Percentiles rank a stretch among this genome's conserved stretches.
Evolutionary conservation across 2,888 invertebrate species (phyloP).

Genomic region (Nymphalis c-album): DNA sequence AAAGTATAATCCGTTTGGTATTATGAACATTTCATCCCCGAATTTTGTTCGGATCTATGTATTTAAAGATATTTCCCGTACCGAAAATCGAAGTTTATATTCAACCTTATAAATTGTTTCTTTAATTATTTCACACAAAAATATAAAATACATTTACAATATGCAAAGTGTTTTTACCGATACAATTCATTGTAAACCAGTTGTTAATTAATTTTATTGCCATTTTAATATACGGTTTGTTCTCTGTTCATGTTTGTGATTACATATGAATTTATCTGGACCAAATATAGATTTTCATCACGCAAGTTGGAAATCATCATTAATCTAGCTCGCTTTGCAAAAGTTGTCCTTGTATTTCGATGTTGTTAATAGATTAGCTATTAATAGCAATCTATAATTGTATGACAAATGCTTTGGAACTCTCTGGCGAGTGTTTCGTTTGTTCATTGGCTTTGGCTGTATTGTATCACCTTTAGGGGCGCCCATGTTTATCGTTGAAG

Average conservation of each 20-base stretch:
- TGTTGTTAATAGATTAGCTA: neutral
- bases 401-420: neutral
- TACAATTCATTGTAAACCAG: neutral
- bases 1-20: too few relatives aligned
- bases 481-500: too few relatives aligned
- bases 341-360: neutral
- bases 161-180: neutral
- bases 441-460: too few relatives aligned
- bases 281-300: constrained; percentile 9
- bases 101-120: too few relatives aligned
- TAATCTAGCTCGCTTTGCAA: neutral
- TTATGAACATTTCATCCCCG: too few relatives aligned
- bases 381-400: neutral
- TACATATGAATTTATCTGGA: constrained; percentile 1
- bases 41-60: too few relatives aligned
- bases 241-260: neutral
- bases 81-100: too few relatives aligned
- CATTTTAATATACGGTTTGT: neutral
- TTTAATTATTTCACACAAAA: too few relatives aligned
- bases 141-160: too few relatives aligned
- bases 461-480: too few relatives aligned
- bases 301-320: neutral
- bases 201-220: neutral
- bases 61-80: too few relatives aligned
- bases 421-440: too few relatives aligned